These are phyloP conservation scores for Ophion ellenae DNA, from an alignment of 2,888 invertebrate genomes.

Conservation along the genomic window DNA sequence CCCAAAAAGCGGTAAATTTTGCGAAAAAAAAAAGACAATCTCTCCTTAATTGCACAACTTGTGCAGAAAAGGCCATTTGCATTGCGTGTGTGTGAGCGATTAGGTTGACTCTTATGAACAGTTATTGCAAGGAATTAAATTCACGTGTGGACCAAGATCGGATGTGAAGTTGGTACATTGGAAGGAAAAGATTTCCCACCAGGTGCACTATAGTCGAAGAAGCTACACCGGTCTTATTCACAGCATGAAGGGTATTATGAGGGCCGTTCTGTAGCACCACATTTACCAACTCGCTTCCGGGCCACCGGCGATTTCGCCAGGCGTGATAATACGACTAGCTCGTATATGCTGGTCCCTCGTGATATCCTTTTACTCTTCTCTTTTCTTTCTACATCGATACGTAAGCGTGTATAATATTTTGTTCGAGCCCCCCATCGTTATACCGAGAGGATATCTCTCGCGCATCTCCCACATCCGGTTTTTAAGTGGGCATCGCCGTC, in stretches of 20 bases:
- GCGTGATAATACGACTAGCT: constrained; percentile 61
- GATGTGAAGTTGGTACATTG: background rate
- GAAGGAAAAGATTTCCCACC: background rate
- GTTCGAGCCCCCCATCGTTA: constrained; percentile 21
- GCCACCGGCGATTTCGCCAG: constrained; percentile 58
- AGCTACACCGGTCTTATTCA: constrained; percentile 14
- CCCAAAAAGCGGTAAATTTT: no score
- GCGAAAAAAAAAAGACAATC: no score
- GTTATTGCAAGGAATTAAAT: background rate
- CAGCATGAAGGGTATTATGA: constrained; percentile 38
- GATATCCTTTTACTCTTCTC: constrained; percentile 51
- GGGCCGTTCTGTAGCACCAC: constrained; percentile 32
- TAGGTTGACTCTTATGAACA: no score
- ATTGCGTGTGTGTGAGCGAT: no score
- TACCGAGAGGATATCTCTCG: constrained; percentile 30
- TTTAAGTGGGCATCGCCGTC: constrained; percentile 24
- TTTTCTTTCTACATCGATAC: constrained; percentile 18
- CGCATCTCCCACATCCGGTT: constrained; percentile 55
- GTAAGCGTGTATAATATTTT: constrained; percentile 10
- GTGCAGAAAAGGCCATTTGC: no score
- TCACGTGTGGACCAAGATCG: background rate
- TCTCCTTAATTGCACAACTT: no score
- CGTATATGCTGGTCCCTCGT: constrained; percentile 56
- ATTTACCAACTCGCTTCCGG: constrained; percentile 55
- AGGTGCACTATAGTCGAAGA: constrained; percentile 35